Percentiles rank a stretch among this genome's conserved stretches.
phyloP scores from a whole-genome alignment of 2,797 vertebrate species.

The Helarctos malayanus region DNA sequence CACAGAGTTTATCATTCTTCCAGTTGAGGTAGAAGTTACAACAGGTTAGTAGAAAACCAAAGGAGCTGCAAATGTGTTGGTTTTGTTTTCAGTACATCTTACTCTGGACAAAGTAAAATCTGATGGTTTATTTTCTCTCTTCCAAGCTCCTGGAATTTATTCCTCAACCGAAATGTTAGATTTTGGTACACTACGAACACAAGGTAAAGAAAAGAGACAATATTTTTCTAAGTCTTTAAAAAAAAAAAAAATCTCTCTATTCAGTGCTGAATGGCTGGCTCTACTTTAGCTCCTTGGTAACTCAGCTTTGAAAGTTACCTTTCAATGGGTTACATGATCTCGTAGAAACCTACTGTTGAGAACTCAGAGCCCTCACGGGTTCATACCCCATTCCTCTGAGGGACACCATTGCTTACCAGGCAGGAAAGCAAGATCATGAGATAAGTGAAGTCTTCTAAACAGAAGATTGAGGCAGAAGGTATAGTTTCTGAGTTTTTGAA shows the following conservation, averaged over 20 bases:
- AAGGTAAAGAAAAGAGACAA: slow-evolving; percentile 90
- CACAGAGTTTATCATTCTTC: slow-evolving; percentile 98
- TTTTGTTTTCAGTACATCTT: slow-evolving; percentile 39
- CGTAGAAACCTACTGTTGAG: neutral
- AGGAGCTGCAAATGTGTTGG: neutral
- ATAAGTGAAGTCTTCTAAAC: neutral
- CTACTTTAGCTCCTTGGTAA: neutral
- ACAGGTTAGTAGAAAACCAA: slow-evolving; percentile 91
- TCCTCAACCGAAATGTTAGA: slow-evolving; percentile 99
- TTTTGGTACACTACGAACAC: slow-evolving; percentile 98
- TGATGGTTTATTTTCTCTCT: slow-evolving; percentile 74
- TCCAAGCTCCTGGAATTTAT: slow-evolving; percentile 97
- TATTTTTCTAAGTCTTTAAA: neutral
- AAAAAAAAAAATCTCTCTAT: neutral
- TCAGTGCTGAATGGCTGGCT: neutral
- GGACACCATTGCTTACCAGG: neutral
- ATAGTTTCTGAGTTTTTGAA: slow-evolving; percentile 1
- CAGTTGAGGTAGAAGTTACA: slow-evolving; percentile 99
- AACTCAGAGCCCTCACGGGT: neutral
- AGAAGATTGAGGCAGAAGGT: neutral
- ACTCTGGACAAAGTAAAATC: neutral
- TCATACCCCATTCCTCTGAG: neutral
- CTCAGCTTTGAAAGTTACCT: slow-evolving; percentile 45
- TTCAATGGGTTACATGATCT: neutral
- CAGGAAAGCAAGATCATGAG: neutral